Evolutionary conservation across 2,797 vertebrate genomes (phyloP), one percentile per base, ranked within the genome.

Genomic region (Nannoperca australis): DNA sequence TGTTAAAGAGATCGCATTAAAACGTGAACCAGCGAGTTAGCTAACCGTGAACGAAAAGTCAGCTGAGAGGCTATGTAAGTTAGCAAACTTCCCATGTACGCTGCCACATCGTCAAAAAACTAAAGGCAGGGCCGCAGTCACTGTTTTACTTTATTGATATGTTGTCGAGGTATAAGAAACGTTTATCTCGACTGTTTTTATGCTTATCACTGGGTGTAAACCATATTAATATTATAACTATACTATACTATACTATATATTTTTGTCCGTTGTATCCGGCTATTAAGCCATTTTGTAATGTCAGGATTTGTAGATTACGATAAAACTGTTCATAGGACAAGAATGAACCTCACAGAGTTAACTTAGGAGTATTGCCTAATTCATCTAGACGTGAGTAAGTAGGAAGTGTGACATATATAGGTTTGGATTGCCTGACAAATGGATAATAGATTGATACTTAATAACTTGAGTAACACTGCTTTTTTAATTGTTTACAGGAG

Each of bases 71-170:
- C 84, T 90, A 82, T 27, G 49, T 2, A 36, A 83, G 85, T 89
- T 85, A 86, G 86, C 85, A 63, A 87, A 85, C 64, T 86, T 87
- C 47, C 58, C 2, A 59, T 32, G 42, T 59, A 3, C 34, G 64
- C 40, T 92, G 92, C 93, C 93, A 94, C 93, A 94, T 93, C 75
- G 81, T 83, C 91, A 90, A 24, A 69, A 74, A 59, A 32, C n/a
- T 79, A 60, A 56, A 51, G 74, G 5, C 64, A 54, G 66, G 66
- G 63, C 83, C 50, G 32, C 30, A 5, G 15, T 12, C 50, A 14
- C 7, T 45, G 17, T n/a, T 22, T 30, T 22, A 18, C 30, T 7
- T 3, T 36, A 7, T 30, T 22, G 0, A 42, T 3, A 20, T 24
- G 17, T 3, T 54, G 17, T 2, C 0, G 56, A 11, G 15, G 10